These are phyloP conservation scores for Oxyteleia sp. DNA, from an alignment of 2,888 invertebrate species.

Conservation along the genomic window DNA sequence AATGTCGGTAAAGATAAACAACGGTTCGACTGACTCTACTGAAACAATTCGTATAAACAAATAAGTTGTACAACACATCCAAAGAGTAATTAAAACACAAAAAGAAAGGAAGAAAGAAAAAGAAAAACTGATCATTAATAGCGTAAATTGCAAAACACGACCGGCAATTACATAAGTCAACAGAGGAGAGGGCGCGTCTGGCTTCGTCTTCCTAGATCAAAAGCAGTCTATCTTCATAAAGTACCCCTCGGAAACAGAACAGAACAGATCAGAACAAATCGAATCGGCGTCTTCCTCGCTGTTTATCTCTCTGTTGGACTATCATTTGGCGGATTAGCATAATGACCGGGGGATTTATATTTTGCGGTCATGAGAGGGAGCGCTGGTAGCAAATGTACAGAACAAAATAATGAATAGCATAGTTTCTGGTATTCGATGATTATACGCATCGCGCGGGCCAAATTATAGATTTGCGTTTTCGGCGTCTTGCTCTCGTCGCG, in stretches of 20 bases:
- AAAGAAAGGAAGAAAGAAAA: no score
- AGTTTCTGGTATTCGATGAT: conserved; percentile 87
- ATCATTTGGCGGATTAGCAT: conserved; percentile 87
- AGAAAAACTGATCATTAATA: conserved; percentile 3
- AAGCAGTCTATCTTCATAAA: conserved; percentile 65
- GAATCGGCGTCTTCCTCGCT: conserved; percentile 74
- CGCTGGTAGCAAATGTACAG: conserved; percentile 86
- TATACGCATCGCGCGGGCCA: conserved; percentile 85
- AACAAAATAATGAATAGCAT: conserved; percentile 87
- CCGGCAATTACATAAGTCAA: conserved; percentile 58
- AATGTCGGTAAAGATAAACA: no score
- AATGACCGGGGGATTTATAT: conserved; percentile 86
- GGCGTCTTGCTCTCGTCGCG: conserved; percentile 66
- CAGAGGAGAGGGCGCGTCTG: conserved; percentile 50
- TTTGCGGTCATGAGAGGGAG: conserved; percentile 78
- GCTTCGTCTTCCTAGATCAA: conserved; percentile 60
- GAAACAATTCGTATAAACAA: no score
- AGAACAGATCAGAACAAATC: conserved; percentile 69
- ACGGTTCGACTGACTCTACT: no score
- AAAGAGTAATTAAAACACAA: no score
- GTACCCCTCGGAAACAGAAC: conserved; percentile 57
- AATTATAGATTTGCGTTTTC: conserved; percentile 86
- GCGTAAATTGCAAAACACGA: conserved; percentile 21
- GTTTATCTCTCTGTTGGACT: conserved; percentile 78
- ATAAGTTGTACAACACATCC: no score